Evolutionary conservation across 2,888 invertebrate species (phyloP).

Genomic region (Metacarcinus magister): DNA sequence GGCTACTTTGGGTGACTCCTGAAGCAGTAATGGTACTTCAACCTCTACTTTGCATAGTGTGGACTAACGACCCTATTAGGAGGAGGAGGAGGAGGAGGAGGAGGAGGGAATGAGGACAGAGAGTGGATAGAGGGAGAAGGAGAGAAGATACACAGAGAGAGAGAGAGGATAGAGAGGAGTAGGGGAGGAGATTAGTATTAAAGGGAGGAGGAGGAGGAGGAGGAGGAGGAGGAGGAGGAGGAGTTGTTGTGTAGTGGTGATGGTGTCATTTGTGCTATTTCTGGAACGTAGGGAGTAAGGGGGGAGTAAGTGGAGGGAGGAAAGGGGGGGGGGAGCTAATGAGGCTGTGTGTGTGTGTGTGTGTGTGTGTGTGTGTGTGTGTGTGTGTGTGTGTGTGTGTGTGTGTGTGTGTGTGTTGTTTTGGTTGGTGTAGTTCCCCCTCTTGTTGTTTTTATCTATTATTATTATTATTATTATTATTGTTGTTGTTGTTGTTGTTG

Average conservation of each 20-base stretch:
- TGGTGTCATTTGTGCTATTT: slow-evolving; percentile 16
- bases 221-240: slow-evolving; percentile 22
- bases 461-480: no score
- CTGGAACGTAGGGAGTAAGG: neutral
- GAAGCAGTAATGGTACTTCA: neutral
- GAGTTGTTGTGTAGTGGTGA: neutral
- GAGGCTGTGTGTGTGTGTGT: neutral
- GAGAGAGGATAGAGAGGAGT: neutral
- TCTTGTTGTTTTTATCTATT: no score
- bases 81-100: neutral
- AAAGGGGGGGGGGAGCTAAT: neutral
- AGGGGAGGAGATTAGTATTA: neutral
- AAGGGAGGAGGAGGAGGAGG: neutral
- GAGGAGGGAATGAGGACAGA: neutral
- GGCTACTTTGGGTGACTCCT: neutral
- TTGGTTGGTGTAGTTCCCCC: neutral
- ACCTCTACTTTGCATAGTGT: neutral
- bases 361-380: slow-evolving; percentile 7
- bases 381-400: slow-evolving; percentile 26
- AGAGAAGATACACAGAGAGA: neutral
- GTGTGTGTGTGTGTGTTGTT: neutral
- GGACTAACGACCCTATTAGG: neutral
- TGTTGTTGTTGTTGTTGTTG: no score
- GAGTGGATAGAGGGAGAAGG: neutral
- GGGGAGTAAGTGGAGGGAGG: neutral